phyloP scores from a whole-genome alignment of 1,140 invertebrate species.

The Euglossa dilemma region DNA sequence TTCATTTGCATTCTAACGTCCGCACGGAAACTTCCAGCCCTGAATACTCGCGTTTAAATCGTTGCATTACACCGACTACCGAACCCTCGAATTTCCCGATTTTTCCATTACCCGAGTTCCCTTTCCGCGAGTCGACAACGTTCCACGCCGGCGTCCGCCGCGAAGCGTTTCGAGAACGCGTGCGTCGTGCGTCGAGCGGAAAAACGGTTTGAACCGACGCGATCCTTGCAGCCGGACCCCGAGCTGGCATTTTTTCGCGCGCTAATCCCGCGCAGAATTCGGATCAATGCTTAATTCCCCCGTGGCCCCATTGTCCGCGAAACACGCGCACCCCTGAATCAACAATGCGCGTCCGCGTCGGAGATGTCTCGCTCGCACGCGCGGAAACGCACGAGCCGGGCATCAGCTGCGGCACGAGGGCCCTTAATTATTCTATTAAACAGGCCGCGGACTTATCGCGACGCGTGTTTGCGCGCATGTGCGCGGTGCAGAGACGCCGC shows the following conservation, averaged over 20 bases:
- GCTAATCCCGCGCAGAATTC: constrained; percentile 62
- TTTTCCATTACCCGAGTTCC: neutral
- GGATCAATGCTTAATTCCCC: constrained; percentile 62
- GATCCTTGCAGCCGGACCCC: neutral
- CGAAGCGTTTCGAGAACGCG: too few species aligned
- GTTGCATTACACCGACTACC: too few species aligned
- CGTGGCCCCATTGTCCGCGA: constrained; percentile 60
- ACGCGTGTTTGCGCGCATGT: constrained; percentile 56
- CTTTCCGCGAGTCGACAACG: too few species aligned
- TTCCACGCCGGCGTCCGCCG: too few species aligned
- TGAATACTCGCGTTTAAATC: too few species aligned
- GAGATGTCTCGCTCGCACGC: neutral
- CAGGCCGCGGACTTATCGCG: constrained; percentile 80
- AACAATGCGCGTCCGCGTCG: constrained; percentile 58
- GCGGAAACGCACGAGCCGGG: constrained; percentile 53
- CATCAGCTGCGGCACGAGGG: constrained; percentile 80
- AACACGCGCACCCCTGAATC: constrained; percentile 54
- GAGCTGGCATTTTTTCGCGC: constrained; percentile 33
- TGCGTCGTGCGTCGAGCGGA: too few species aligned
- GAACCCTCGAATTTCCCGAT: too few species aligned
- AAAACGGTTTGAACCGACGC: too few species aligned
- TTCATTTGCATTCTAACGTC: too few species aligned
- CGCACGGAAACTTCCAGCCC: too few species aligned
- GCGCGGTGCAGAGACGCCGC: neutral
- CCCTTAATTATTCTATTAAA: constrained; percentile 83